phyloP scores from a whole-genome alignment of 1,140 invertebrate species.

The Pteromalus puparum region DNA sequence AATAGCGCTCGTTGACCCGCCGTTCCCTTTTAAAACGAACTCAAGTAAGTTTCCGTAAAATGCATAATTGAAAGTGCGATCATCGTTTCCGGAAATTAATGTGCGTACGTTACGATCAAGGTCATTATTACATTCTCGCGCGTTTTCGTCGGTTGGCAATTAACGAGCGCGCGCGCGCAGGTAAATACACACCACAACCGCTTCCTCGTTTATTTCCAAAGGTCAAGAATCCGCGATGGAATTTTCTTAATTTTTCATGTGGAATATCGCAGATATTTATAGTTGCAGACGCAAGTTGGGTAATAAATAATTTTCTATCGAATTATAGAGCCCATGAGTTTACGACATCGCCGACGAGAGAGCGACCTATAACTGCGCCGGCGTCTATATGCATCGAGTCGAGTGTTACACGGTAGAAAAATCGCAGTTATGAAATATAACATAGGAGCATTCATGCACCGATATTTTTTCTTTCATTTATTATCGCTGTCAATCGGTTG shows the following conservation, averaged over 20 bases:
- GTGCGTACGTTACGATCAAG: no score
- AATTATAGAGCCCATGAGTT: constrained; percentile 14
- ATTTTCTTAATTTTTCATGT: neutral
- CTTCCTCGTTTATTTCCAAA: neutral
- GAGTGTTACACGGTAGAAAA: neutral
- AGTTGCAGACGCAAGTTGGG: neutral
- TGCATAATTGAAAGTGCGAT: no score
- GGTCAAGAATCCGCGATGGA: neutral
- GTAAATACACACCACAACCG: no score
- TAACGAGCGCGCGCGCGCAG: no score
- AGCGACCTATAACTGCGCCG: neutral
- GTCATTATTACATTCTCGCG: no score
- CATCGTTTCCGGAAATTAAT: no score
- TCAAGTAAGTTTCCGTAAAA: no score
- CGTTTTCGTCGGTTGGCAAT: no score
- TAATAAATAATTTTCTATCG: constrained; percentile 25
- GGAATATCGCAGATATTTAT: no score
- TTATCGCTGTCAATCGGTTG: no score
- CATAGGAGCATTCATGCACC: neutral
- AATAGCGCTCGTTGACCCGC: no score
- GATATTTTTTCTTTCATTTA: neutral
- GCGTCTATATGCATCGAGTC: neutral
- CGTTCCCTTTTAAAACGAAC: no score
- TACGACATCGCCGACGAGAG: constrained; percentile 21
- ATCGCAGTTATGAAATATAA: constrained; percentile 9